A percentile compares a stretch with the other conserved stretches of the same genome.
Conservation (phyloP, 2,888 invertebrate genomes). For the Acanthosepion esculentum region DNA sequence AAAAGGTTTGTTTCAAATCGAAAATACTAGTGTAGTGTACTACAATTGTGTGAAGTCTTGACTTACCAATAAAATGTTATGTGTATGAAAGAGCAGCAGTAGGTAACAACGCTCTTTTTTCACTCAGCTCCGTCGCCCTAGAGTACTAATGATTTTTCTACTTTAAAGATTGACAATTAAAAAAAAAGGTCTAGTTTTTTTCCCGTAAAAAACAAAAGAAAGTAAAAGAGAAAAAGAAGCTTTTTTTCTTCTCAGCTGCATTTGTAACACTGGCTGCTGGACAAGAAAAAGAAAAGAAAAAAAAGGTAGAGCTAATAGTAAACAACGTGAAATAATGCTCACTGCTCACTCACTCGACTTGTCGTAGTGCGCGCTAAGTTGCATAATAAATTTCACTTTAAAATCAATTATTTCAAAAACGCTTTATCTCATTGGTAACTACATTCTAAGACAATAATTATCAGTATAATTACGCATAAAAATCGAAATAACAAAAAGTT, state of each 20-base stretch:
- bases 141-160: not conserved
- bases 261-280: not conserved
- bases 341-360: not conserved
- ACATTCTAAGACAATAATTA: not conserved
- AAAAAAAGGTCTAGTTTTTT: no score
- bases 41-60: not conserved
- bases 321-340: not conserved
- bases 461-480: not conserved
- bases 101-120: not conserved
- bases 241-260: not conserved
- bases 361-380: no score
- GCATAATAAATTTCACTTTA: slow-evolving; percentile 3
- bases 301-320: not conserved
- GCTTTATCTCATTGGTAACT: not conserved
- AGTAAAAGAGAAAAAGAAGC: no score
- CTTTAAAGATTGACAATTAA: not conserved
- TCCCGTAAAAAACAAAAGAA: no score
- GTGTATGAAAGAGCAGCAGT: not conserved
- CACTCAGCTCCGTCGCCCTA: not conserved
- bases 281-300: not conserved
- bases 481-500: not conserved
- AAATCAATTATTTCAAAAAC: not conserved
- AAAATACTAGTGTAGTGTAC: not conserved
- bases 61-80: not conserved
- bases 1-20: not conserved